Evolutionary conservation across 2,113 vertebrate genomes (phyloP), one percentile per base, ranked within the genome.

Genomic region (Ciconia boyciana): DNA sequence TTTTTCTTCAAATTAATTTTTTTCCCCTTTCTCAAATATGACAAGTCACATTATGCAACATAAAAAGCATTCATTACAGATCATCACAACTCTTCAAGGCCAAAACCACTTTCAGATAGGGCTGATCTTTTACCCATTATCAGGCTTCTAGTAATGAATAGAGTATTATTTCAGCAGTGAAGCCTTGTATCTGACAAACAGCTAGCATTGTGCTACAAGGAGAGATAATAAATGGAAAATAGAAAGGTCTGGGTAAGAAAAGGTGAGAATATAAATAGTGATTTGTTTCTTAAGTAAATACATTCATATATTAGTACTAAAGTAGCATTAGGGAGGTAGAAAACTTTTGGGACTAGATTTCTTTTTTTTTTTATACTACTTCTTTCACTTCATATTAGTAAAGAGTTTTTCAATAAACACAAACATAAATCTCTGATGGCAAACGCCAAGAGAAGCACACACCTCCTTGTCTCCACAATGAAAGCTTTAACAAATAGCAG

Each of bases 171-270:
- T 86, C 83, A 90, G 83, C 49, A 78, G 60, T 12, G 44, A 72
- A 90, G 76, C 88, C 90, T 90, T 86, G 83, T 78, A 54, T 20
- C 85, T 92, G 95, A 96, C 96, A 95, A 91, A 54, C 43, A 95
- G 26, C 54, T 57, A 86, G 64, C 43, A 68, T 0, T 71, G 79
- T 71, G 48, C 83, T 78, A 29, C 41, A n/a, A 57, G 72, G 55
- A 36, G 39, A 62, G 43, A 71, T 24, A 83, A 86, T 55, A 92
- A 90, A 90, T 71, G 34, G 76, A 81, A 94, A 82, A 87, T 6
- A 68, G 57, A 90, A 57, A 90, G 61, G 46, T 57, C 64, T 92
- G 65, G 34, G 41, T 61, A 89, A 84, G 36, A 69, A 94, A 94
- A 92, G 61, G 48, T 82, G 57, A 90, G 43, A 62, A 48, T 34